Percentiles rank a stretch among this genome's conserved stretches.
phyloP scores from a whole-genome alignment of 1,140 invertebrate genomes.

The Lineus longissimus region DNA sequence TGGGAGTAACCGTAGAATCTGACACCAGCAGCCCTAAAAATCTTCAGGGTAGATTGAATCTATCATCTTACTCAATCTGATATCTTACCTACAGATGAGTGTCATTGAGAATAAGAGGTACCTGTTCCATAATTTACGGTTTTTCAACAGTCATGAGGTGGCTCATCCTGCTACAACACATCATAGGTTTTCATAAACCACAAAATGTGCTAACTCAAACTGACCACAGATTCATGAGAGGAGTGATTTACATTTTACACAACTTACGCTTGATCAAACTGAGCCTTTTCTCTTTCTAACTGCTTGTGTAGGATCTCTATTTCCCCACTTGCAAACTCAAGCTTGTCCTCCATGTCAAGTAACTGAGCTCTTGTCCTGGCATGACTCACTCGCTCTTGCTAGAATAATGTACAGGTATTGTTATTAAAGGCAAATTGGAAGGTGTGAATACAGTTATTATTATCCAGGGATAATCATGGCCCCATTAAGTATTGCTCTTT shows the following conservation, averaged over 20 bases:
- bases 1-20: too few relatives aligned
- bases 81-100: too few relatives aligned
- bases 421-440: not conserved
- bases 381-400: constrained; percentile 28
- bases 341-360: constrained; percentile 29
- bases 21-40: too few relatives aligned
- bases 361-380: constrained; percentile 23
- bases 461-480: not conserved
- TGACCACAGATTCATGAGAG: not conserved
- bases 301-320: constrained; percentile 32
- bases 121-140: too few relatives aligned
- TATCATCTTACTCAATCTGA: too few relatives aligned
- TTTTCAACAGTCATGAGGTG: too few relatives aligned
- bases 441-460: not conserved
- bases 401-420: not conserved
- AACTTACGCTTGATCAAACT: constrained; percentile 33
- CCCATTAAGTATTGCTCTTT: not conserved
- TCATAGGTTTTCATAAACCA: not conserved
- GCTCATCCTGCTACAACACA: too few relatives aligned
- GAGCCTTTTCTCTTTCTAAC: constrained; percentile 29
- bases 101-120: too few relatives aligned
- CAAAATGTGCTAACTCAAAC: not conserved
- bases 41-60: too few relatives aligned
- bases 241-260: too few relatives aligned
- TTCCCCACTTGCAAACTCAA: constrained; percentile 31